These are phyloP conservation scores for Aspidoscelis tigris DNA, from an alignment of 2,113 vertebrate genomes.

Conservation along the genomic window DNA sequence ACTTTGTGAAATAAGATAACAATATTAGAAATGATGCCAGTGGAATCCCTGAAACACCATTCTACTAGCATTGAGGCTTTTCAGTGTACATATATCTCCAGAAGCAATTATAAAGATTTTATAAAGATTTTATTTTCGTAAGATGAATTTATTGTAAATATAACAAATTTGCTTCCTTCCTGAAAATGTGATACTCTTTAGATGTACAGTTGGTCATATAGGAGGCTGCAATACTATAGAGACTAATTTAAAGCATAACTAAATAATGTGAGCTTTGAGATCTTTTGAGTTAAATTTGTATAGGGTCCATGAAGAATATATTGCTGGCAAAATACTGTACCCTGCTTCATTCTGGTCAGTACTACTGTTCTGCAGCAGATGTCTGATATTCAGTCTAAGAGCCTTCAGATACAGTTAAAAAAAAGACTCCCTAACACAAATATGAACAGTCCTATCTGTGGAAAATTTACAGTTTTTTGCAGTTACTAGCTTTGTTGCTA, in stretches of 20 bases:
- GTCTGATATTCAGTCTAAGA: neutral
- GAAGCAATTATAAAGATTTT: slow-evolving; percentile 23
- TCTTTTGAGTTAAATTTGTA: neutral
- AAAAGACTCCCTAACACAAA: neutral
- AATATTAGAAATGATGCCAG: neutral
- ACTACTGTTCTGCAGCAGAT: neutral
- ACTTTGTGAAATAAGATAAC: neutral
- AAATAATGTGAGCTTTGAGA: neutral
- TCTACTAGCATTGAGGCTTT: slow-evolving; percentile 17
- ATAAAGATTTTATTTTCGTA: slow-evolving; percentile 47
- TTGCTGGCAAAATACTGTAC: neutral
- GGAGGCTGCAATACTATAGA: neutral
- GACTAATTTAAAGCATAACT: too few species aligned
- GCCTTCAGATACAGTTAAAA: neutral
- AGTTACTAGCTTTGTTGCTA: too few species aligned
- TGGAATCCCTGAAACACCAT: neutral
- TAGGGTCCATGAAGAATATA: neutral
- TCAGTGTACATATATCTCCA: neutral
- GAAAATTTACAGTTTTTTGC: too few species aligned
- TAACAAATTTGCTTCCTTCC: slow-evolving; percentile 12
- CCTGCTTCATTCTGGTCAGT: neutral
- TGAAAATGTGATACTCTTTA: neutral
- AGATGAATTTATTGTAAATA: slow-evolving; percentile 21
- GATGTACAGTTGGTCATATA: neutral
- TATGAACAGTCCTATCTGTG: neutral